A percentile compares a stretch with the other conserved stretches of the same genome.
phyloP scores from a whole-genome alignment of 2,888 invertebrate species.

The Prosapia bicincta region DNA sequence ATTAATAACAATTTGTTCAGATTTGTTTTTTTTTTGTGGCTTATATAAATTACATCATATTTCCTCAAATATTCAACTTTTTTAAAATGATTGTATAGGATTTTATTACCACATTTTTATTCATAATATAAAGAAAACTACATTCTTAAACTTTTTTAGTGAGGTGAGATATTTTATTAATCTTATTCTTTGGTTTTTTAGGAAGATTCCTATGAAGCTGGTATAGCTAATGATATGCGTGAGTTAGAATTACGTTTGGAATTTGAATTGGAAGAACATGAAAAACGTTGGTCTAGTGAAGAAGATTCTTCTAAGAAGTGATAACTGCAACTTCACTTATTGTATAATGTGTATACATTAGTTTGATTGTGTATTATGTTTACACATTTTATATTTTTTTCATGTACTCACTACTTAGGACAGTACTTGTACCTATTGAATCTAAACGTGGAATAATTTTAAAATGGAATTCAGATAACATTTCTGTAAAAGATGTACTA shows the following conservation, averaged over 20 bases:
- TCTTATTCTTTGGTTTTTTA: conserved; percentile 36
- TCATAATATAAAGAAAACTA: no score
- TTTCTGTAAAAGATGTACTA: no score
- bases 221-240: conserved; percentile 64
- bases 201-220: conserved; percentile 60
- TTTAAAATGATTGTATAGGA: no score
- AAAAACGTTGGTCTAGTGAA: conserved; percentile 59
- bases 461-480: no score
- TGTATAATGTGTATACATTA: conserved; percentile 4
- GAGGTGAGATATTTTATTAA: no score
- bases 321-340: neutral
- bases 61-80: no score
- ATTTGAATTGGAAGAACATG: conserved; percentile 62
- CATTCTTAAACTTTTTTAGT: no score
- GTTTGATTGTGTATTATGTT: conserved; percentile 27
- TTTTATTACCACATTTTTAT: no score
- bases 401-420: neutral
- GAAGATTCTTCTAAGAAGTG: conserved; percentile 49
- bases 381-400: conserved; percentile 18
- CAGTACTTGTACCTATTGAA: neutral
- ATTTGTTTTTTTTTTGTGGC: no score
- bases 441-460: neutral
- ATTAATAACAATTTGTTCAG: no score
- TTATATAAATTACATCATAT: no score
- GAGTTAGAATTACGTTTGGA: conserved; percentile 62